phyloP scores from a whole-genome alignment of 2,113 vertebrate genomes.

The Mustela nigripes region DNA sequence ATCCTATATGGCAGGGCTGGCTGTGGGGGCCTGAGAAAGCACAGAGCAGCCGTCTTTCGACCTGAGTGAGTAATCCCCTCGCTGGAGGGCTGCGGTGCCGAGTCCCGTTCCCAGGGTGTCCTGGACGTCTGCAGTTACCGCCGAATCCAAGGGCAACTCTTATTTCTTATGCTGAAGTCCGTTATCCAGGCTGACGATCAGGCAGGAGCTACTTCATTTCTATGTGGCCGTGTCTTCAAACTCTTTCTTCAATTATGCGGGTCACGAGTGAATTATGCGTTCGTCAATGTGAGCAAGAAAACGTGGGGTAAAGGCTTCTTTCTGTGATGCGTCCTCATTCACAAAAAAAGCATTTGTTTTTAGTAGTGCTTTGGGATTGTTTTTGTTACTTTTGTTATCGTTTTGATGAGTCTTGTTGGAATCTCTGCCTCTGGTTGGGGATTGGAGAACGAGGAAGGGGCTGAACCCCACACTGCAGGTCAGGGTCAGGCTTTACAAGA shows the following conservation, averaged over 20 bases:
- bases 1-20: constrained; percentile 81
- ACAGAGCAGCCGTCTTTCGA: constrained; percentile 66
- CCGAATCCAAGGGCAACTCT: constrained; percentile 67
- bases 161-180: constrained; percentile 30
- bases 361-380: not conserved
- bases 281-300: not conserved
- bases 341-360: not conserved
- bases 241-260: constrained; percentile 26
- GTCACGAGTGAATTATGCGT: constrained; percentile 40
- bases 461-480: not conserved
- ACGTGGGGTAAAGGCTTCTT: not conserved
- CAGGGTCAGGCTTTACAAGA: not conserved
- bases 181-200: not conserved
- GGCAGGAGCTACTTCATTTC: not conserved
- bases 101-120: constrained; percentile 74
- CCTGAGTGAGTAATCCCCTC: constrained; percentile 70
- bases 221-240: not conserved
- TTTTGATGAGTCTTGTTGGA: not conserved
- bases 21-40: constrained; percentile 74
- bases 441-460: not conserved
- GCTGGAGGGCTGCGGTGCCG: constrained; percentile 30
- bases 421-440: not conserved
- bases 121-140: constrained; percentile 66
- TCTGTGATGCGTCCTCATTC: not conserved
- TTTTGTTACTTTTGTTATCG: not conserved